phyloP scores from a whole-genome alignment of 2,888 invertebrate species.

The Pyralis farinalis region DNA sequence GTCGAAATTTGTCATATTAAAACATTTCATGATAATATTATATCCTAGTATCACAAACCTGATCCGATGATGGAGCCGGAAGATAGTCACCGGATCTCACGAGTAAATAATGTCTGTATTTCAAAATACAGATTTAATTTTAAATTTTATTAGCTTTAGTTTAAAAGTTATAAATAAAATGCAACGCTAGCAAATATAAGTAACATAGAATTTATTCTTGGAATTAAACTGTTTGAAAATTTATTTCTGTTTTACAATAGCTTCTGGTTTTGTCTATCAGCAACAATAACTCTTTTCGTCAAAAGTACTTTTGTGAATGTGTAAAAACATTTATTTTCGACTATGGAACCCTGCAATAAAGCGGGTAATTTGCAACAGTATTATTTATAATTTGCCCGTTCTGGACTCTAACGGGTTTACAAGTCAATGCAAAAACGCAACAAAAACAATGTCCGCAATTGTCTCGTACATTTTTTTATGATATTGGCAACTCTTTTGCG shows the following conservation, averaged over 20 bases:
- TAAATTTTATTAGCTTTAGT: too few relatives aligned
- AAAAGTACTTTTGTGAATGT: neutral
- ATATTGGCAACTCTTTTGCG: conserved; percentile 45
- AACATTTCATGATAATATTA: too few relatives aligned
- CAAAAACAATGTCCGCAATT: conserved; percentile 35
- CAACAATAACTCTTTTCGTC: conserved; percentile 12
- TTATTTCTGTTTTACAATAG: conserved; percentile 21
- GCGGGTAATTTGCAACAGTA: conserved; percentile 49
- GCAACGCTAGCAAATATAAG: too few relatives aligned
- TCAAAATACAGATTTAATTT: too few relatives aligned
- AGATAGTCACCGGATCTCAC: too few relatives aligned
- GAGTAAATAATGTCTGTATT: too few relatives aligned
- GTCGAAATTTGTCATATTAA: too few relatives aligned
- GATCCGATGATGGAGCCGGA: too few relatives aligned
- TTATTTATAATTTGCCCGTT: conserved; percentile 49
- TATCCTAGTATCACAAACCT: too few relatives aligned
- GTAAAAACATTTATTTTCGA: neutral
- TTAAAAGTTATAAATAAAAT: too few relatives aligned
- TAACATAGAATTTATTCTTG: too few relatives aligned
- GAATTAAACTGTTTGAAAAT: too few relatives aligned
- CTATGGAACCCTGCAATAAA: conserved; percentile 15
- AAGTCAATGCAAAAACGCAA: conserved; percentile 33
- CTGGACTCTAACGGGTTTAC: conserved; percentile 40
- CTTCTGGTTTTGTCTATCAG: conserved; percentile 22
- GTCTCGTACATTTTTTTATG: conserved; percentile 36